phyloP scores from a whole-genome alignment of 2,797 vertebrate species.

The Myotis planiceps region DNA sequence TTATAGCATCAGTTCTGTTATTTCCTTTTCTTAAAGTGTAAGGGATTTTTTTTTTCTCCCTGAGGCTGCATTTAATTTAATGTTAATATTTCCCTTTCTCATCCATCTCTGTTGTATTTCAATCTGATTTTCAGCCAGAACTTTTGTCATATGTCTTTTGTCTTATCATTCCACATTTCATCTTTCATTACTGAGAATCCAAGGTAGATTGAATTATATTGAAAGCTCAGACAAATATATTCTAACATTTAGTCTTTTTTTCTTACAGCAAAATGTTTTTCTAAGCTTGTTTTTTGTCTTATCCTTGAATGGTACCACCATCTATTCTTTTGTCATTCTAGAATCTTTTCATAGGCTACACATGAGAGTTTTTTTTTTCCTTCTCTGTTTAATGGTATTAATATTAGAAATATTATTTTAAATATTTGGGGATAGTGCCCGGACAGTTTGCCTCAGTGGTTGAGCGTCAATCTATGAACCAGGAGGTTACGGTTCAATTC shows the following conservation, averaged over 20 bases:
- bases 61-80: slow-evolving; percentile 43
- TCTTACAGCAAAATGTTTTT: background rate
- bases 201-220: slow-evolving; percentile 42
- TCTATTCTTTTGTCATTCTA: background rate
- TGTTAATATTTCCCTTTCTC: slow-evolving; percentile 29
- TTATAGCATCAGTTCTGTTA: background rate
- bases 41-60: background rate
- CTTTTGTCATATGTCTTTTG: slow-evolving; percentile 5
- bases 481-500: too few relatives aligned
- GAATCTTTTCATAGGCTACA: background rate
- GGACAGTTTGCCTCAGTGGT: too few relatives aligned
- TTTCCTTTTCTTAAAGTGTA: background rate
- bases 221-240: background rate
- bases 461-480: too few relatives aligned
- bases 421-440: background rate
- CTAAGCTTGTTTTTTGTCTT: background rate
- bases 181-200: background rate
- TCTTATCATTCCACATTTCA: slow-evolving; percentile 49
- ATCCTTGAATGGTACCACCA: background rate
- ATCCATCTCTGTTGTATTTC: slow-evolving; percentile 44
- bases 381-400: background rate
- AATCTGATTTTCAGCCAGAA: background rate
- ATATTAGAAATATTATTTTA: background rate
- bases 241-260: slow-evolving; percentile 19
- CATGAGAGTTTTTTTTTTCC: rapidly evolving